A percentile compares a stretch with the other conserved stretches of the same genome.
Evolutionary conservation across 2,888 invertebrate species (phyloP).

Genomic region (Anthophora plumipes): DNA sequence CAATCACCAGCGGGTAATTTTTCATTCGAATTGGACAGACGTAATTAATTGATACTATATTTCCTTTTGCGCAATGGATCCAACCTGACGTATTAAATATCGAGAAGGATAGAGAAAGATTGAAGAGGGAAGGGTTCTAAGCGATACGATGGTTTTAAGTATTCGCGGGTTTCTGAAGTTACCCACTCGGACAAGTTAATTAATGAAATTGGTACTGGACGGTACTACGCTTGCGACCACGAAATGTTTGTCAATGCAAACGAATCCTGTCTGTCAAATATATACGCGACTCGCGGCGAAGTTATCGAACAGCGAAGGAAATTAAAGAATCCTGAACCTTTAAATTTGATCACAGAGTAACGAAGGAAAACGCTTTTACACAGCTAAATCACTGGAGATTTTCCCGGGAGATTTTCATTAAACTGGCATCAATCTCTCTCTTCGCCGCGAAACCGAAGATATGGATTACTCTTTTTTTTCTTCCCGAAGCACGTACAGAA

Average conservation of each 20-base stretch:
- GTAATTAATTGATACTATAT: conserved; percentile 54
- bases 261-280: background rate
- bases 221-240: background rate
- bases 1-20: conserved; percentile 29
- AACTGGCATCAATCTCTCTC: too few species aligned
- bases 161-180: background rate
- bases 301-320: background rate
- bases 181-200: background rate
- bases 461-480: too few species aligned
- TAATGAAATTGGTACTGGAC: conserved; percentile 13
- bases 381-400: background rate
- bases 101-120: background rate
- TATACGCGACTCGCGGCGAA: background rate
- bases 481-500: too few species aligned
- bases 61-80: background rate
- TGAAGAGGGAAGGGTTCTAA: background rate
- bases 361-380: background rate
- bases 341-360: background rate
- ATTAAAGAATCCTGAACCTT: background rate
- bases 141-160: background rate
- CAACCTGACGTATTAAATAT: background rate
- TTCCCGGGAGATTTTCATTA: background rate
- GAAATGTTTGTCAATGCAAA: conserved; percentile 7
- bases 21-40: conserved; percentile 25
- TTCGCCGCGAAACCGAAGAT: too few species aligned